phyloP scores from a whole-genome alignment of 1,140 invertebrate species.

The Drosophila kepulauana region DNA sequence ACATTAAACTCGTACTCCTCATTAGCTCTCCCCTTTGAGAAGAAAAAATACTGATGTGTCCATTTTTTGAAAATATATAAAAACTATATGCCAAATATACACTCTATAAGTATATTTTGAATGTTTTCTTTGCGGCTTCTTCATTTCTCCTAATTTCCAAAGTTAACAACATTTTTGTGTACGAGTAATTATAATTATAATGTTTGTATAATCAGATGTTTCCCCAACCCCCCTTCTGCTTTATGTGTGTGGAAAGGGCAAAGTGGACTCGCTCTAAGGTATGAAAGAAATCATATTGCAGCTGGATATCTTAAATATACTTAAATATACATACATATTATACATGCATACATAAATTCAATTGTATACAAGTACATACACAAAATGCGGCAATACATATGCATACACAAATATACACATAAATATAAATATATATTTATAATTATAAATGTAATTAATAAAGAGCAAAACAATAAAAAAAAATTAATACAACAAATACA shows the following conservation, averaged over 20 bases:
- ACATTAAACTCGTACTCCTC: slow-evolving; percentile 17
- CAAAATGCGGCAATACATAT: slow-evolving; percentile 12
- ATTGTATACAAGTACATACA: slow-evolving; percentile 8
- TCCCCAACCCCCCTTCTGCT: neutral
- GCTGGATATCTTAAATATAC: slow-evolving; percentile 25
- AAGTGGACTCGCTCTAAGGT: neutral
- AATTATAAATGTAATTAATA: slow-evolving; percentile 61
- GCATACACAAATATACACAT: slow-evolving; percentile 32
- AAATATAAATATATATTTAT: slow-evolving; percentile 42
- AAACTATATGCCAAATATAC: neutral
- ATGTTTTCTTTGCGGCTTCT: neutral
- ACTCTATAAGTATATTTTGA: neutral
- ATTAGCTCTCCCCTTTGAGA: neutral
- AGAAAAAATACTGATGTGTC: neutral
- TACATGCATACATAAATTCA: slow-evolving; percentile 9
- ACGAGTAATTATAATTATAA: slow-evolving; percentile 1
- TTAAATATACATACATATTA: slow-evolving; percentile 18
- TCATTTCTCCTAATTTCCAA: slow-evolving; percentile 22
- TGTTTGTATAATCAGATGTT: neutral
- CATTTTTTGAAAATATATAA: slow-evolving; percentile 4
- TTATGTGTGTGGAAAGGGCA: neutral
- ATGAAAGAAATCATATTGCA: slow-evolving; percentile 6
- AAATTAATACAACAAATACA: slow-evolving; percentile 25
- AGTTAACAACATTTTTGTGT: slow-evolving; percentile 27
- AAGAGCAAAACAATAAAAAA: slow-evolving; percentile 38